Evolutionary conservation across 2,888 invertebrate species (phyloP).

Genomic region (Drosophila testacea): DNA sequence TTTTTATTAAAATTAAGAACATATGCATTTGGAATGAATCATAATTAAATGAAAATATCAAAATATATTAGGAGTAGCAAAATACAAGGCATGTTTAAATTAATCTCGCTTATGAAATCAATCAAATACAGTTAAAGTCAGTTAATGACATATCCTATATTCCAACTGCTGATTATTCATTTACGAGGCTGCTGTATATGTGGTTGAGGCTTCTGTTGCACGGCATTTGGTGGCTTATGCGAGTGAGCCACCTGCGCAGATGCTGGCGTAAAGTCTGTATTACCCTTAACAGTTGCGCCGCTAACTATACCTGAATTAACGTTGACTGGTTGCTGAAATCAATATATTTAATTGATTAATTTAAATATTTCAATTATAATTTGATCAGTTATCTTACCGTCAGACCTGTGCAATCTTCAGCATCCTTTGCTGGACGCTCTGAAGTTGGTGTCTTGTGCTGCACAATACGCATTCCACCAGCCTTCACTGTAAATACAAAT

Average conservation of each 20-base stretch:
- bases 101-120: constrained; percentile 25
- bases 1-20: constrained; percentile 53
- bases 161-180: constrained; percentile 82
- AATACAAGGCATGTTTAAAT: constrained; percentile 57
- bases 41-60: constrained; percentile 38
- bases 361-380: too few relatives aligned
- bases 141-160: constrained; percentile 9
- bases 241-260: constrained; percentile 94
- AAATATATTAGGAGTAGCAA: constrained; percentile 42
- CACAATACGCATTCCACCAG: constrained; percentile 96
- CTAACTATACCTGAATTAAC: constrained; percentile 91
- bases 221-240: constrained; percentile 90
- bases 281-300: constrained; percentile 92
- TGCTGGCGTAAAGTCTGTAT: constrained; percentile 95
- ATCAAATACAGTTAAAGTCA: constrained; percentile 42
- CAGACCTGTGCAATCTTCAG: constrained; percentile 90
- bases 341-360: background rate
- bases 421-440: constrained; percentile 88
- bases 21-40: constrained; percentile 70
- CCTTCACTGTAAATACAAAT: constrained; percentile 89
- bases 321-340: constrained; percentile 82
- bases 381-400: constrained; percentile 86
- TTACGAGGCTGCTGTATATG: constrained; percentile 96
- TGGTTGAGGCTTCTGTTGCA: constrained; percentile 88
- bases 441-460: constrained; percentile 92